These are phyloP conservation scores for Diadegma fenestrale DNA, from an alignment of 2,888 invertebrate species.

Conservation along the genomic window DNA sequence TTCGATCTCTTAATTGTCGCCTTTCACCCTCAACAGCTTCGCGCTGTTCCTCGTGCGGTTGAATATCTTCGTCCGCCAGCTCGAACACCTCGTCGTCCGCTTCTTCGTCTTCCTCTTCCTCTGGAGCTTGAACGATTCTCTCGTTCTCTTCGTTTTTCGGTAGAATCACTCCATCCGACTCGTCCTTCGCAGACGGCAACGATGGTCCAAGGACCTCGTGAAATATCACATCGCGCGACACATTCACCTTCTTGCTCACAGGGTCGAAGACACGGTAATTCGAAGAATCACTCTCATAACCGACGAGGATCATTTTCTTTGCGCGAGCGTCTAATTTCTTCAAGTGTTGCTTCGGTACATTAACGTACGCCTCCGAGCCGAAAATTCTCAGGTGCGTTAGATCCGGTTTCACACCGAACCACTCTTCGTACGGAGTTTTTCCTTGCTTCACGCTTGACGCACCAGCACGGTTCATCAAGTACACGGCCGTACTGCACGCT, in stretches of 20 bases:
- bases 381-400: conserved; percentile 26
- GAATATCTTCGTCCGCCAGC: not conserved
- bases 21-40: conserved; percentile 10
- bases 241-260: not conserved
- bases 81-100: conserved; percentile 1
- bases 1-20: conserved; percentile 10
- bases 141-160: conserved; percentile 1
- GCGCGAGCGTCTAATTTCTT: conserved; percentile 24
- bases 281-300: conserved; percentile 7
- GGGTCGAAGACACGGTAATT: conserved; percentile 21
- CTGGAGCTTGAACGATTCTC: conserved; percentile 13
- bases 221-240: conserved; percentile 7
- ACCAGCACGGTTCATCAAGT: conserved; percentile 29
- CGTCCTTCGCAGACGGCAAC: not conserved
- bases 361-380: conserved; percentile 33
- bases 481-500: conserved; percentile 36
- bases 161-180: not conserved
- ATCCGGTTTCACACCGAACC: conserved; percentile 36
- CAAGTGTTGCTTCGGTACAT: conserved; percentile 33
- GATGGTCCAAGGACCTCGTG: conserved; percentile 14
- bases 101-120: conserved; percentile 1
- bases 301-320: conserved; percentile 29
- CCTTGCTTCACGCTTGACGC: conserved; percentile 22
- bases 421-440: conserved; percentile 29
- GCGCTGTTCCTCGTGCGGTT: not conserved